A percentile compares a stretch with the other conserved stretches of the same genome.
Evolutionary conservation across 2,888 invertebrate genomes (phyloP).

Genomic region (Caenorhabditis imperialis): DNA sequence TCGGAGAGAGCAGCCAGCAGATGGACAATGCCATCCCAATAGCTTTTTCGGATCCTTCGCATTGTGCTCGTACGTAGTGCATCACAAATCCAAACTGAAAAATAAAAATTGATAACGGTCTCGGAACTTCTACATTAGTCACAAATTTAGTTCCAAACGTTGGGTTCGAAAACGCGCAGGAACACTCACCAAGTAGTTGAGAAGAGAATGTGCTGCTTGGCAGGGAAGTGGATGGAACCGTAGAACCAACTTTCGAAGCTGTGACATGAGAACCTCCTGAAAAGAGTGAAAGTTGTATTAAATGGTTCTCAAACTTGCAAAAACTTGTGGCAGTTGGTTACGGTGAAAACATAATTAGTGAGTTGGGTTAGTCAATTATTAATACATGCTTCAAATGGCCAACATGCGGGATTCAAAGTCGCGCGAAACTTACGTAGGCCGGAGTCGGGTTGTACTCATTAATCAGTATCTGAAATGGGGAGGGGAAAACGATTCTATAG

Average conservation of each 20-base stretch:
- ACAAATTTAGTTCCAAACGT: neutral
- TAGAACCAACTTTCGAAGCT: conserved; percentile 92
- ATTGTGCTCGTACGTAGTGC: conserved; percentile 97
- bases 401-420: neutral
- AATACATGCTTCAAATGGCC: conserved; percentile 2
- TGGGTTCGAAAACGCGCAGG: too few relatives aligned
- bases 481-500: neutral
- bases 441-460: conserved; percentile 55
- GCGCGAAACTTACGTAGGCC: conserved; percentile 52
- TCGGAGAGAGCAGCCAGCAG: conserved; percentile 97
- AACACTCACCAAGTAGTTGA: conserved; percentile 89
- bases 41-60: conserved; percentile 90
- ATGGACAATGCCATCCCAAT: conserved; percentile 89
- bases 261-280: conserved; percentile 90
- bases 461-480: conserved; percentile 48
- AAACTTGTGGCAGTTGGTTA: too few relatives aligned
- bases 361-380: conserved; percentile 1
- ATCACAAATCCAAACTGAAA: conserved; percentile 91
- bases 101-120: neutral
- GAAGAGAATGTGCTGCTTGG: conserved; percentile 96
- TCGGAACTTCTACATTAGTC: neutral
- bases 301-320: too few relatives aligned
- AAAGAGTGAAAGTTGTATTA: conserved; percentile 5
- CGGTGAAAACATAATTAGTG: conserved; percentile 1
- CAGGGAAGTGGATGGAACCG: conserved; percentile 80